Percentiles rank a stretch among this genome's conserved stretches.
Conservation (phyloP, 2,113 vertebrate genomes). For the Halichoerus grypus region DNA sequence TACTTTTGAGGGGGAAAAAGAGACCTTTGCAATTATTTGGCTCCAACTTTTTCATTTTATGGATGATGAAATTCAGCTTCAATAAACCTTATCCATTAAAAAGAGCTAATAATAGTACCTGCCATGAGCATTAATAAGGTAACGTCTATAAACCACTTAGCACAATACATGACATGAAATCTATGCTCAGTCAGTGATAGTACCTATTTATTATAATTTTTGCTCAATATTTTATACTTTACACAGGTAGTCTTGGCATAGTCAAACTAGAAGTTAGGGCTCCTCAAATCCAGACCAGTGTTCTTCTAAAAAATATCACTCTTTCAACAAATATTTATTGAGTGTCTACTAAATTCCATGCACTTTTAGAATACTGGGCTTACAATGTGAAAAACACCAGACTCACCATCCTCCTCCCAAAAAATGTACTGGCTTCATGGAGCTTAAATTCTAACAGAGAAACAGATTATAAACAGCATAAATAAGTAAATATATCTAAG, state of each 20-base stretch:
- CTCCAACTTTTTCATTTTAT: conserved; percentile 36
- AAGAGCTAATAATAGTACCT: not conserved
- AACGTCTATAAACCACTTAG: conserved; percentile 5
- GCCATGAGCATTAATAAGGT: not conserved
- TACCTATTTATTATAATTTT: not conserved
- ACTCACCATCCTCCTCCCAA: not conserved
- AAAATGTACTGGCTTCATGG: not conserved
- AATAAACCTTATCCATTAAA: not conserved
- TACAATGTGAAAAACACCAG: not conserved
- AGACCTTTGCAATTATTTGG: conserved; percentile 40
- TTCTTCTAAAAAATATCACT: conserved; percentile 17
- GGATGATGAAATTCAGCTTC: conserved; percentile 57
- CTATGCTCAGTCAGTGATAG: not conserved
- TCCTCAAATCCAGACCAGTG: not conserved
- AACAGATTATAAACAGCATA: not conserved
- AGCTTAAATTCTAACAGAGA: not conserved
- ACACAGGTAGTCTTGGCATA: conserved; percentile 6
- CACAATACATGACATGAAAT: not conserved
- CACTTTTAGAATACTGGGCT: not conserved
- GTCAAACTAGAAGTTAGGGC: not conserved
- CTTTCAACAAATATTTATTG: conserved; percentile 22
- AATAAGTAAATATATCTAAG: not conserved
- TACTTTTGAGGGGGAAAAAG: not conserved
- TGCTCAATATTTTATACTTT: not conserved
- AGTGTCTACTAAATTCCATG: not conserved